Conservation (phyloP, 2,797 vertebrate genomes). For the Zenarchopterus dispar region DNA sequence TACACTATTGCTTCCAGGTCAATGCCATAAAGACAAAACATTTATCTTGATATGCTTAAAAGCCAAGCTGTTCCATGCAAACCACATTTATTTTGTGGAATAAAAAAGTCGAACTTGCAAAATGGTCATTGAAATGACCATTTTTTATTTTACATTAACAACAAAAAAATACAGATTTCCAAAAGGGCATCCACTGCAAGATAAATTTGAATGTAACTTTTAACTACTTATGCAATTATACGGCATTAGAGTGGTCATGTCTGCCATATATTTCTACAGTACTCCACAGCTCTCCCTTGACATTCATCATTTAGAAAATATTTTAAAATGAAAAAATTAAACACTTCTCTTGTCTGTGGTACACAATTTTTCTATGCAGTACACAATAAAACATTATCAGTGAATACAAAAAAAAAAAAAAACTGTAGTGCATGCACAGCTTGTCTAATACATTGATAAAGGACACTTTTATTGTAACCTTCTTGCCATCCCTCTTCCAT, state of each 20-base stretch:
- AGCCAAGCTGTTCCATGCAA: slow-evolving; percentile 91
- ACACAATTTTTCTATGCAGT: too few relatives aligned
- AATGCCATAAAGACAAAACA: slow-evolving; percentile 99
- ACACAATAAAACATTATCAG: too few relatives aligned
- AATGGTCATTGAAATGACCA: slow-evolving; percentile 69
- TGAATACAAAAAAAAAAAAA: too few relatives aligned
- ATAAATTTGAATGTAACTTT: slow-evolving; percentile 24
- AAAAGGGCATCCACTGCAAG: slow-evolving; percentile 17
- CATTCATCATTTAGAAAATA: not conserved
- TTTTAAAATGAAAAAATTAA: too few relatives aligned
- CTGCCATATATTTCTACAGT: not conserved
- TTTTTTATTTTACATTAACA: slow-evolving; percentile 72
- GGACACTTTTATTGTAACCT: slow-evolving; percentile 35
- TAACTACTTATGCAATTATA: slow-evolving; percentile 3
- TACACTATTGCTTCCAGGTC: slow-evolving; percentile 98
- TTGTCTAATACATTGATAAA: slow-evolving; percentile 27
- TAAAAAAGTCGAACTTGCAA: slow-evolving; percentile 75
- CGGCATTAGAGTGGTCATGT: not conserved
- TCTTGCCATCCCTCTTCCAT: slow-evolving; percentile 52
- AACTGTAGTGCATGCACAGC: not conserved
- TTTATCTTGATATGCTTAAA: slow-evolving; percentile 98
- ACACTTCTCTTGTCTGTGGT: too few relatives aligned
- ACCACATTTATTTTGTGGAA: slow-evolving; percentile 86
- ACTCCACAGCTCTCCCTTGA: slow-evolving; percentile 5
- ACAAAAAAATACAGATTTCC: slow-evolving; percentile 54